Conservation (phyloP, 2,797 vertebrate species). For the Dryobates pubescens region DNA sequence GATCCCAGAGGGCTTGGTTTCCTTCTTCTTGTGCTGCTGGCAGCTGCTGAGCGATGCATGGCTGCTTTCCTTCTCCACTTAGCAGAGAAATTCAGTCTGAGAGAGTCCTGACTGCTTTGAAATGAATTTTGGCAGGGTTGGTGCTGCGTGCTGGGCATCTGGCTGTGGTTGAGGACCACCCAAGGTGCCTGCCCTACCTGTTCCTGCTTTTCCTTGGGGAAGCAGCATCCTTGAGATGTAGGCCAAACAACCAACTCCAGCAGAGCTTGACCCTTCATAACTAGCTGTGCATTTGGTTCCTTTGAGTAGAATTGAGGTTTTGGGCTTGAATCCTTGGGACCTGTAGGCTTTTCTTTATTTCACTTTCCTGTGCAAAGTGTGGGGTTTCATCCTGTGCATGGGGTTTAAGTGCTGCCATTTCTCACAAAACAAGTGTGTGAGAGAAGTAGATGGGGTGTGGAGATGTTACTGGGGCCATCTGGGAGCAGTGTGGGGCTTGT, state of each 20-base stretch:
- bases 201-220: background rate
- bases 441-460: too few relatives aligned
- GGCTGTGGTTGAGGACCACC: background rate
- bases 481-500: too few relatives aligned
- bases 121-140: background rate
- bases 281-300: background rate
- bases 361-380: too few relatives aligned
- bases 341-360: background rate
- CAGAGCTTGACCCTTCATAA: background rate
- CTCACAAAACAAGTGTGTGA: too few relatives aligned
- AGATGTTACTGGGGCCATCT: too few relatives aligned
- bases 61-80: background rate
- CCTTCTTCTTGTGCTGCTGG: background rate
- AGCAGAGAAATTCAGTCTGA: background rate
- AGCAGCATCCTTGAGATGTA: background rate
- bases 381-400: too few relatives aligned
- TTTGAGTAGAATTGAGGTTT: background rate
- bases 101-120: background rate
- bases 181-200: background rate
- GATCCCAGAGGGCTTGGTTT: background rate
- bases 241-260: background rate
- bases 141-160: background rate
- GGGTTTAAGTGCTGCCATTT: too few relatives aligned
- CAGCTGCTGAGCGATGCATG: background rate
- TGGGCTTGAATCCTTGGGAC: background rate